Percentiles rank a stretch among this genome's conserved stretches.
These are phyloP conservation scores for Tetheella fluctuosa DNA, from an alignment of 2,888 invertebrate genomes.

Conservation along the genomic window DNA sequence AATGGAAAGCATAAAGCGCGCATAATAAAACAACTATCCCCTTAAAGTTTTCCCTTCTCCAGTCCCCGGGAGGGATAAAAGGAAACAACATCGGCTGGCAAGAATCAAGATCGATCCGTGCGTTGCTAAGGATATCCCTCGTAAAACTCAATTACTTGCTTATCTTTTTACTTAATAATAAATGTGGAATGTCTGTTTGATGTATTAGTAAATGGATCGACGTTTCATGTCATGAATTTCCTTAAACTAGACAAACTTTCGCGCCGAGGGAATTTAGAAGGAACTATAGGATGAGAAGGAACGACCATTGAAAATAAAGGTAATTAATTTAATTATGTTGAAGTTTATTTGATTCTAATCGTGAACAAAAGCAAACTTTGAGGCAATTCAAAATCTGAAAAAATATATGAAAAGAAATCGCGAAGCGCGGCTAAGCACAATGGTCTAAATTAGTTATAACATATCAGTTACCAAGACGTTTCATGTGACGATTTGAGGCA, in stretches of 20 bases:
- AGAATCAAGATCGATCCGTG: conserved; percentile 11
- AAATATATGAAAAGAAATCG: background rate
- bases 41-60: conserved; percentile 7
- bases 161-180: conserved; percentile 6
- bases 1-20: conserved; percentile 11
- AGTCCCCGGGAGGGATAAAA: background rate
- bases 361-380: too few relatives aligned
- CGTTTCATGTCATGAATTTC: too few relatives aligned
- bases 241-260: too few relatives aligned
- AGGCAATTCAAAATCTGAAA: too few relatives aligned
- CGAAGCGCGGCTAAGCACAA: background rate
- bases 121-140: conserved; percentile 3
- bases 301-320: too few relatives aligned
- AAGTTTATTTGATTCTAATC: too few relatives aligned
- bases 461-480: background rate
- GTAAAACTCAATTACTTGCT: conserved; percentile 2
- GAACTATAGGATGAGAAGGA: too few relatives aligned
- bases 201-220: background rate
- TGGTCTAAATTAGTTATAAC: background rate
- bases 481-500: background rate
- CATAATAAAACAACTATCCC: conserved; percentile 12
- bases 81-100: background rate
- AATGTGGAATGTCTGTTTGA: background rate
- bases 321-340: too few relatives aligned
- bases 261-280: too few relatives aligned